Evolutionary conservation across 2,113 vertebrate genomes (phyloP), one percentile per base, ranked within the genome.

Genomic region (Fukomys damarensis): DNA sequence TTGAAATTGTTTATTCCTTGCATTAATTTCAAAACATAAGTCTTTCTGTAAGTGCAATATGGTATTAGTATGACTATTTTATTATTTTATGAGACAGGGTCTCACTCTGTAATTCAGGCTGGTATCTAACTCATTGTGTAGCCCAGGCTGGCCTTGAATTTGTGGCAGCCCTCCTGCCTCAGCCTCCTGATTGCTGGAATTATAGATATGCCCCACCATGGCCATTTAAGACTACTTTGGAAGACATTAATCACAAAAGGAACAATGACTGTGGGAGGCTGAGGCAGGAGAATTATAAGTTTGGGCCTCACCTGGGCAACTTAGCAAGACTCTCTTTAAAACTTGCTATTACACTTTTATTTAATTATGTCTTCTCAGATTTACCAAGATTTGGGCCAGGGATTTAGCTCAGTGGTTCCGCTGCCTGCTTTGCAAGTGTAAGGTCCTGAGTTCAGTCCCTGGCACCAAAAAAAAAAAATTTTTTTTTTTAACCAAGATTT

Each of bases 281-380:
- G 20, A 72, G 14, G 38, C 38, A 24, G 38, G 70, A 72, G 70
- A 26, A 41, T 68, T 68, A n/a, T 5, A 41, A 24, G 12, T 72
- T 41, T 72, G 38, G 38, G 22, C 38, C 35, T 9, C 41, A 3
- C 70, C 38, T 43, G 38, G 38, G 20, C 68, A 72, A 41, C 38
- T 79, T 54, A 79, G 30, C 41, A 46, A 76, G 72, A 76, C 26
- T 65, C 5, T 65, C 10, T 96, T 24, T 19, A 8, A 43, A 90
- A 92, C n/a, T 84, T 68, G n/a, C 61, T 84, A 13, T 63, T 91
- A 86, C 30, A 88, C 6, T 59, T 93, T 72, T 26, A 77, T 89
- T 86, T 65, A 93, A 84, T 93, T 91, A 19, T 89, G 61, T 68
- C 89, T 89, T 94, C 92, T 97, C 93, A 95, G 82, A 72, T 96